Evolutionary conservation across 2,113 vertebrate genomes (phyloP).

Genomic region (Scophthalmus maximus): DNA sequence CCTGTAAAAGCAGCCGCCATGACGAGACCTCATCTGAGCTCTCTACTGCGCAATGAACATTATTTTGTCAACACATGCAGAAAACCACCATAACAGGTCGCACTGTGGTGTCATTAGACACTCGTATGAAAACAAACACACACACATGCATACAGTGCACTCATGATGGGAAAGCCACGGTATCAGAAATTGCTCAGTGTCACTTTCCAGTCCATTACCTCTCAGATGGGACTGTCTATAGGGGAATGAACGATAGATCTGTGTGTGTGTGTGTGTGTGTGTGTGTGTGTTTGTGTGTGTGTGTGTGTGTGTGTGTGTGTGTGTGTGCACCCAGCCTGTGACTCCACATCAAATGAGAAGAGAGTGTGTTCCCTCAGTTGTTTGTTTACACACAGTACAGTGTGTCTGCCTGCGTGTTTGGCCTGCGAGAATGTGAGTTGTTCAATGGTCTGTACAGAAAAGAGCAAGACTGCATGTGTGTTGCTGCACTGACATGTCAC

Average conservation of each 20-base stretch:
- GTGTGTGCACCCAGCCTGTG: constrained; percentile 16
- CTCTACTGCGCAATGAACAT: not conserved
- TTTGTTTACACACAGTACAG: constrained; percentile 47
- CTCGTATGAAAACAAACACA: not conserved
- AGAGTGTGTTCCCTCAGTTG: constrained; percentile 16
- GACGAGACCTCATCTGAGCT: not conserved
- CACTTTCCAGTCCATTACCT: constrained; percentile 64
- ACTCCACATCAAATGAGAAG: constrained; percentile 35
- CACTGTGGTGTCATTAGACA: constrained; percentile 1
- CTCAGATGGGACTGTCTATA: constrained; percentile 28
- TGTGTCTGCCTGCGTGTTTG: constrained; percentile 40
- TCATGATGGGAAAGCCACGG: constrained; percentile 17
- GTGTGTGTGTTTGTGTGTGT: constrained; percentile 4
- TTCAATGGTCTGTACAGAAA: constrained; percentile 33
- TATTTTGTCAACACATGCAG: not conserved
- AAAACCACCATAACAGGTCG: constrained; percentile 6
- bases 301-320: constrained; percentile 10
- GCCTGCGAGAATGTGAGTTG: constrained; percentile 22
- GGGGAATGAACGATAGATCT: constrained; percentile 42
- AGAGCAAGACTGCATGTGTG: constrained; percentile 18
- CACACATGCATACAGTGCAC: not conserved
- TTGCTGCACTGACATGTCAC: constrained; percentile 26
- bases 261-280: not conserved
- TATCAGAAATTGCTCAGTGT: constrained; percentile 49
- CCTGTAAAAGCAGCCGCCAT: not conserved